Base-by-base conservation (phyloP, 2,888 invertebrate genomes). In the Prosapia bicincta region DNA sequence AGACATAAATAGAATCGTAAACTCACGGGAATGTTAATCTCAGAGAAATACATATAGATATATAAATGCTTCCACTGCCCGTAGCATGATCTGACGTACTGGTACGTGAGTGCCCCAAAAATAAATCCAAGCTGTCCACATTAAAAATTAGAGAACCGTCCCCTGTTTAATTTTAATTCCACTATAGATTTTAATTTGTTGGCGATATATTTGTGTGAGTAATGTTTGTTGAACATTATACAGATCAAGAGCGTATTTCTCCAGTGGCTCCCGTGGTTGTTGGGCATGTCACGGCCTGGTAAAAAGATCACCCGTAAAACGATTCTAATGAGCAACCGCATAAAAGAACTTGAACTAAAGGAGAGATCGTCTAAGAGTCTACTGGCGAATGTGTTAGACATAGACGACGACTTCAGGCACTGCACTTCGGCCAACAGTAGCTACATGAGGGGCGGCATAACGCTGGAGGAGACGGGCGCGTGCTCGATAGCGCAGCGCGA, bases 201-300 rank as follows among this genome's bases (percentile, higher is more conserved):
- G n/a, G n/a, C n/a, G n/a, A n/a, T n/a, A n/a, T n/a, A n/a, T n/a
- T n/a, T n/a, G n/a, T n/a, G n/a, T n/a, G n/a, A n/a, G n/a, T n/a
- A n/a, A n/a, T n/a, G n/a, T n/a, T n/a, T n/a, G n/a, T 30, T 30
- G 9, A 30, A 30, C 76, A 54, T 76, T 54, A 79, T 80, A 43
- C 86, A 99, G 99, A 94, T 98, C 83, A 95, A 96, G 87, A 92
- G 93, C 82, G 91, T 98, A 83, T 95, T 99, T 86, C 92, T 99
- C 81, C 96, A 97, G 89, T 98, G 98, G 97, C 89, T 99, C 84
- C 99, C 99, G 78, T 97, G 97, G 95, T 90, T 97, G 80, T 88
- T 99, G 83, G 90, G 98, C 78, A 98, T 99, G 98, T 92, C 93
- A 83, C 91, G 98, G 83, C 99, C 98, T 66, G 97, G 97, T 72